These are phyloP conservation scores for Actias luna DNA, from an alignment of 2,888 invertebrate species.

Conservation along the genomic window DNA sequence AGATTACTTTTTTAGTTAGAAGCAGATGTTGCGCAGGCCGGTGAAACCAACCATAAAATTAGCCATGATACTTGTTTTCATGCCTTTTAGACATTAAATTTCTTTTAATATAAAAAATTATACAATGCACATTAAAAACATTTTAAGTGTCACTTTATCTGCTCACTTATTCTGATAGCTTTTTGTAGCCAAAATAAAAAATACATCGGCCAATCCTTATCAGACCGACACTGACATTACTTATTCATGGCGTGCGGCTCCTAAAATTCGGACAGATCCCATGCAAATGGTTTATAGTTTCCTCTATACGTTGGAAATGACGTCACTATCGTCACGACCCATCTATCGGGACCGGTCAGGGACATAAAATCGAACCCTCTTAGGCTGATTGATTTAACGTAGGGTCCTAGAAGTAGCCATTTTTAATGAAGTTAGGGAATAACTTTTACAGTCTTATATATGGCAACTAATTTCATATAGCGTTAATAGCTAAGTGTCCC, in stretches of 20 bases:
- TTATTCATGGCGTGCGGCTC: slow-evolving; percentile 38
- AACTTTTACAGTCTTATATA: neutral
- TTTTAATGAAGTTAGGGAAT: neutral
- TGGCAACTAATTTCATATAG: no score
- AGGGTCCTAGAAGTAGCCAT: neutral
- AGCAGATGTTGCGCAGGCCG: no score
- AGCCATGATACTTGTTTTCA: no score
- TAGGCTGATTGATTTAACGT: slow-evolving; percentile 15
- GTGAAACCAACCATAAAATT: no score
- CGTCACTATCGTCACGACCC: slow-evolving; percentile 33
- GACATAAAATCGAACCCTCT: slow-evolving; percentile 3
- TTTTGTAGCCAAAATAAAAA: no score
- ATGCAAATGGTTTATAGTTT: slow-evolving; percentile 54
- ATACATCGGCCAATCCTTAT: slow-evolving; percentile 30
- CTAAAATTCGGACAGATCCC: slow-evolving; percentile 46
- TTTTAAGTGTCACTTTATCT: no score
- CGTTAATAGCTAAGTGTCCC: no score
- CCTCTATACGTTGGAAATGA: slow-evolving; percentile 37
- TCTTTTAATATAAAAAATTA: no score
- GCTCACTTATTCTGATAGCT: no score
- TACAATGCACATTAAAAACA: no score
- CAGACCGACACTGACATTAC: slow-evolving; percentile 28
- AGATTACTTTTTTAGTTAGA: no score
- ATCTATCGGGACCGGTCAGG: slow-evolving; percentile 7
- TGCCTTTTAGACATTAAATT: no score